These are phyloP conservation scores for Phoeniculus purpureus DNA, from an alignment of 2,797 vertebrate species.

Conservation along the genomic window DNA sequence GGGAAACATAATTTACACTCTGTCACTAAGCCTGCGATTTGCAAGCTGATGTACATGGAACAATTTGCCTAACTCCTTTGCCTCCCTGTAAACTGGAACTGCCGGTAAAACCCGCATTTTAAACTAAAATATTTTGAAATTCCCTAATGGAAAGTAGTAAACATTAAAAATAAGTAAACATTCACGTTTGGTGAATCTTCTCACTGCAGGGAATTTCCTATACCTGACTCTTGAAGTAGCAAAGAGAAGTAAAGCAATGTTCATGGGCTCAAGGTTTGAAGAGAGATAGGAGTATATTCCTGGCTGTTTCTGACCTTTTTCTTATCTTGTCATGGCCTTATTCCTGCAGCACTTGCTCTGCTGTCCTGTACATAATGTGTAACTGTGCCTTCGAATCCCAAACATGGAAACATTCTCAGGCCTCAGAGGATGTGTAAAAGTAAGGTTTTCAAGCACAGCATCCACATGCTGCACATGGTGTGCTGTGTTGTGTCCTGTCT, in stretches of 20 bases:
- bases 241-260: conserved; percentile 10
- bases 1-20: not conserved
- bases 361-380: conserved; percentile 15
- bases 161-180: not conserved
- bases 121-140: not conserved
- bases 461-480: not conserved
- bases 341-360: conserved; percentile 15
- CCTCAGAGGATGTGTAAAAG: conserved; percentile 7
- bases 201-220: conserved; percentile 1
- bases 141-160: not conserved
- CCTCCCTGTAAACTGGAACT: not conserved
- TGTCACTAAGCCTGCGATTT: not conserved
- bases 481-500: not conserved
- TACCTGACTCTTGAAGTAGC: conserved; percentile 12
- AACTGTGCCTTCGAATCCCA: conserved; percentile 46
- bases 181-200: not conserved
- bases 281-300: not conserved
- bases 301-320: conserved; percentile 44
- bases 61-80: not conserved
- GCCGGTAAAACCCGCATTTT: not conserved
- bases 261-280: not conserved
- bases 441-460: not conserved
- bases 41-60: fast-evolving
- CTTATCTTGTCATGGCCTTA: not conserved
- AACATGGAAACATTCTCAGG: conserved; percentile 29